Evolutionary conservation across 2,113 vertebrate species (phyloP), one percentile per base, ranked within the genome.

Genomic region (Aplodontia rufa): DNA sequence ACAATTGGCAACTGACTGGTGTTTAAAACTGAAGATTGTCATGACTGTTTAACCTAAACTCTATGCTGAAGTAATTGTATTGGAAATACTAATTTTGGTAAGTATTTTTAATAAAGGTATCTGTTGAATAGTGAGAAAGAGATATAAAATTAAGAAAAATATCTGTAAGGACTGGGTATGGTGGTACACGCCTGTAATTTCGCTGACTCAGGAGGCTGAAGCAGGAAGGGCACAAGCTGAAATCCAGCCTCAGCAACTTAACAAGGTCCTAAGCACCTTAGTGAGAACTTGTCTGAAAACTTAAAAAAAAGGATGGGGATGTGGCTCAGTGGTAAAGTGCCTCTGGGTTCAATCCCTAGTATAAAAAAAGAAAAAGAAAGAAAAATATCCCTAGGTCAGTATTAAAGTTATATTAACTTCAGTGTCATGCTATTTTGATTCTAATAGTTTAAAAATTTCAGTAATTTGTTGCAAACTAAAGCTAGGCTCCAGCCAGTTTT

Each of bases 21-120:
- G 20, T 81, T 91, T 28, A 58, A 66, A 92, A 45, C 22, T 14
- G 35, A 72, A 69, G 80, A 80, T 53, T 64, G 3, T 83, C 68
- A 1, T 91, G 64, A 74, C 45, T 93, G 3, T 96, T 93, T 80
- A 75, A 80, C 69, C 22, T 85, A 28, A 71, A 35, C n/a, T 60
- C 64, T 45, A 0, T 11, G 47, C 81, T 62, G 87, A 69, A 47
- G 40, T 69, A 85, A 88, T 90, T 96, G 62, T 87, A 84, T 90
- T 95, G 49, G 42, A 96, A 72, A 86, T 90, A 94, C 55, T 85
- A 96, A 69, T n/a, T 75, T 96, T 79, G 79, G 95, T 96, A 96
- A 96, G 89, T 97, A 60, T 64, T 74, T 97, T 93, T 66, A 35
- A 69, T 66, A 89, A 83, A 85, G 47, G 8, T 91, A 75, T 82